These are phyloP conservation scores for Hipparchia semele DNA, from an alignment of 2,888 invertebrate genomes.

Conservation along the genomic window DNA sequence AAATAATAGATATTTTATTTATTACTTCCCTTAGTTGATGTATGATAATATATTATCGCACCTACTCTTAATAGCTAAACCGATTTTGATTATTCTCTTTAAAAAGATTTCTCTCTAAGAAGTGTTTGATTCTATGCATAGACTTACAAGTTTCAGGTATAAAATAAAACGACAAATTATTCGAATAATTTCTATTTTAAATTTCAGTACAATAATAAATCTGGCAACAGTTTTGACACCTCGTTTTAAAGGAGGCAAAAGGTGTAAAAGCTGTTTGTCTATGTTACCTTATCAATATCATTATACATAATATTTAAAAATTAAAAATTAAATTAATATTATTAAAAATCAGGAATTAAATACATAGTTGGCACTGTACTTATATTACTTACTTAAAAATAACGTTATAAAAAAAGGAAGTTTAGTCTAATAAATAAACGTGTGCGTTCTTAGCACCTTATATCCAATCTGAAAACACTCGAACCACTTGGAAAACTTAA, in stretches of 20 bases:
- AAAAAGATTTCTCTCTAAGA: not conserved
- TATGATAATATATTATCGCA: not conserved
- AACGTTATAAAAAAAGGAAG: conserved; percentile 5
- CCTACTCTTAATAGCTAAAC: not conserved
- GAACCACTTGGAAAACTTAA: conserved; percentile 20
- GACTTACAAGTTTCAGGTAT: conserved; percentile 28
- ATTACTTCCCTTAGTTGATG: conserved; percentile 1
- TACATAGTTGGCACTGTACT: conserved; percentile 51
- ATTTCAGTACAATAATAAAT: conserved; percentile 76
- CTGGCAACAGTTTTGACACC: conserved; percentile 77
- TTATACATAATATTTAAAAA: conserved; percentile 47
- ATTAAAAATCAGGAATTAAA: conserved; percentile 46
- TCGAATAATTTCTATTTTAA: conserved; percentile 77
- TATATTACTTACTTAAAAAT: conserved; percentile 19
- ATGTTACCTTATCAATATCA: conserved; percentile 54
- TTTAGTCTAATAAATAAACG: conserved; percentile 22
- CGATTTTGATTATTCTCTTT: not conserved
- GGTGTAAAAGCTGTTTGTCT: conserved; percentile 73
- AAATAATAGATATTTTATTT: conserved; percentile 38
- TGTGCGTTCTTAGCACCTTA: conserved; percentile 41
- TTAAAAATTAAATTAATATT: conserved; percentile 40
- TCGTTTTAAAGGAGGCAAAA: conserved; percentile 62
- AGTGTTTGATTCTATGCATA: not conserved
- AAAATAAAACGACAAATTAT: conserved; percentile 52
- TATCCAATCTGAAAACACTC: conserved; percentile 30